phyloP scores from a whole-genome alignment of 30 jellyfish, hydroid and myxozoan species.

The Aurelia aurita complex sp. Pacific region DNA sequence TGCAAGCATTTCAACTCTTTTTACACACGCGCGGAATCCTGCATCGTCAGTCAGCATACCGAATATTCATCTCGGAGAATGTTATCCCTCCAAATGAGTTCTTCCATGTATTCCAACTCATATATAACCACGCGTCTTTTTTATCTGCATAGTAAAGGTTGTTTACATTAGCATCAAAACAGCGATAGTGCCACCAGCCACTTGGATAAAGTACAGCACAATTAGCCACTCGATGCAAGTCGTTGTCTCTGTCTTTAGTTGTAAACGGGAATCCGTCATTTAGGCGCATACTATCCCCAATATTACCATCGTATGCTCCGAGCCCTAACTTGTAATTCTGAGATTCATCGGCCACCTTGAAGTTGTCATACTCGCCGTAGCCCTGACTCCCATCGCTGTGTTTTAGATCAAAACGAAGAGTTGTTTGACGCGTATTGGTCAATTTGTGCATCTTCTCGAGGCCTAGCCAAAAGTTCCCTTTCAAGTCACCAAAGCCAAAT shows the following conservation, averaged over 20 bases:
- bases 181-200: constrained; percentile 31
- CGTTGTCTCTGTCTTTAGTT: constrained; percentile 10
- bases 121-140: not conserved
- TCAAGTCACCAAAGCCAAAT: constrained; percentile 28
- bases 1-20: too few species aligned
- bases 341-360: constrained; percentile 2
- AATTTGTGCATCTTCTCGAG: constrained; percentile 19
- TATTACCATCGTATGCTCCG: constrained; percentile 6
- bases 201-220: constrained; percentile 4
- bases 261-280: not conserved
- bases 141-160: not conserved
- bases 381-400: not conserved
- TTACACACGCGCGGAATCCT: too few species aligned
- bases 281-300: not conserved
- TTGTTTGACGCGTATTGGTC: constrained; percentile 6
- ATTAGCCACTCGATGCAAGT: not conserved
- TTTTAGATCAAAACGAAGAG: constrained; percentile 3
- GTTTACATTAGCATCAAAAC: constrained; percentile 7
- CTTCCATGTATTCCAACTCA: not conserved
- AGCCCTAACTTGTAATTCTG: not conserved
- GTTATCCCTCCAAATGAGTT: not conserved
- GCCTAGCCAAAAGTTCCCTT: constrained; percentile 58
- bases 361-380: constrained; percentile 3
- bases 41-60: too few species aligned
- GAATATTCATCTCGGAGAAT: constrained; percentile 18